These are phyloP conservation scores for Sicus ferrugineus DNA, from an alignment of 2,888 invertebrate species.

Conservation along the genomic window DNA sequence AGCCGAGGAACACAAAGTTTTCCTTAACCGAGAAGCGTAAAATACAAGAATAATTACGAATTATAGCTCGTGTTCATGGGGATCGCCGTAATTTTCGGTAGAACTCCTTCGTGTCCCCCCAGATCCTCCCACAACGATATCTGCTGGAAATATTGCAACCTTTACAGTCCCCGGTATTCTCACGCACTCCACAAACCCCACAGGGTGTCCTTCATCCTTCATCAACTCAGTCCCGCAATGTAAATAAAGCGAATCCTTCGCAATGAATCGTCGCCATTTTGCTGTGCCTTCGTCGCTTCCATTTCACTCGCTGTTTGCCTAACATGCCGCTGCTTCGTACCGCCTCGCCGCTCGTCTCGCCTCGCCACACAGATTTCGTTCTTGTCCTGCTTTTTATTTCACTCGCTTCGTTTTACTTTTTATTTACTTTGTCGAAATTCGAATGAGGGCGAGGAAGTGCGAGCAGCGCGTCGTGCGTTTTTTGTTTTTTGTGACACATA, in stretches of 20 bases:
- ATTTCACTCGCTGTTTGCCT: neutral
- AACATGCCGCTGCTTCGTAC: slow-evolving; percentile 28
- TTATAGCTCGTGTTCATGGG: too few relatives aligned
- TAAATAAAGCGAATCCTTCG: slow-evolving; percentile 52
- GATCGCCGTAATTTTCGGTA: too few relatives aligned
- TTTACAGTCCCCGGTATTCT: too few relatives aligned
- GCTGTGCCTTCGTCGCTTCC: too few relatives aligned
- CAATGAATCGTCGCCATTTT: slow-evolving; percentile 60
- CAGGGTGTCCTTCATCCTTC: slow-evolving; percentile 35
- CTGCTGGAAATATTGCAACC: too few relatives aligned
- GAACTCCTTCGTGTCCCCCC: too few relatives aligned
- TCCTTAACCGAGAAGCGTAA: too few relatives aligned
- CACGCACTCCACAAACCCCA: too few relatives aligned
- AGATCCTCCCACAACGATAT: too few relatives aligned
- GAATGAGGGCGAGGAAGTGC: slow-evolving; percentile 26
- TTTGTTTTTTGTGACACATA: slow-evolving; percentile 54
- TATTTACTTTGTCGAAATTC: slow-evolving; percentile 17
- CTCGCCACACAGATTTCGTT: neutral
- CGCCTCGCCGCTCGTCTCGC: slow-evolving; percentile 27
- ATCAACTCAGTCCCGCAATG: slow-evolving; percentile 50
- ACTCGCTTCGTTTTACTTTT: slow-evolving; percentile 2
- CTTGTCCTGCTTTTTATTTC: neutral
- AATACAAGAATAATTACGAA: too few relatives aligned
- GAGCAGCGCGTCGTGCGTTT: slow-evolving; percentile 35
- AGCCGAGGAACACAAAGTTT: too few relatives aligned